These are phyloP conservation scores for Phalacrocorax carbo DNA, from an alignment of 2,113 vertebrate species.

Conservation along the genomic window DNA sequence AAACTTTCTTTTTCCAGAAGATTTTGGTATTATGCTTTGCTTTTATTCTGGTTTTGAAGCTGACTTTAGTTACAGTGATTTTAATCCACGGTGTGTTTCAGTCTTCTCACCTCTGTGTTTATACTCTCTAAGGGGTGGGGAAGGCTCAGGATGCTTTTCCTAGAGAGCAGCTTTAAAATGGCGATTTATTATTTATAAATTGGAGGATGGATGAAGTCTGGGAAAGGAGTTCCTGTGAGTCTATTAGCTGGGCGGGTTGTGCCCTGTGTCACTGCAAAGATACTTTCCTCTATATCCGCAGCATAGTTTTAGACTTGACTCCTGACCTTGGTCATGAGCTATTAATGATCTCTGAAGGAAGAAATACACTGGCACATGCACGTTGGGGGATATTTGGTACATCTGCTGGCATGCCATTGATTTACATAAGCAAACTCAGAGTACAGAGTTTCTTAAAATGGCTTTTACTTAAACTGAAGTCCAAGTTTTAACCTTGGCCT, in stretches of 20 bases:
- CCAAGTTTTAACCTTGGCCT: neutral
- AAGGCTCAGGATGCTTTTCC: neutral
- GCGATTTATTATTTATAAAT: constrained; percentile 44
- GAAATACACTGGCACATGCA: constrained; percentile 19
- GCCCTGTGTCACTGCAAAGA: constrained; percentile 12
- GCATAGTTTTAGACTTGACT: constrained; percentile 24
- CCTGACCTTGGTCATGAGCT: constrained; percentile 38
- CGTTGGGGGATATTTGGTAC: neutral
- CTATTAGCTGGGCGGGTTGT: constrained; percentile 39
- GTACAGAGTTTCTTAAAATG: neutral
- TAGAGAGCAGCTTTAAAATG: constrained; percentile 8
- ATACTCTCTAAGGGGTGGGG: neutral
- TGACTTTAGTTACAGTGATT: neutral
- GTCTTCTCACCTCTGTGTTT: neutral
- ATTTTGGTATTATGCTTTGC: neutral
- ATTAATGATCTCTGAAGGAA: constrained; percentile 48
- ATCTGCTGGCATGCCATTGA: neutral
- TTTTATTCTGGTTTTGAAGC: neutral
- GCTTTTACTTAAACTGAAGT: neutral
- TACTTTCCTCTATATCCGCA: neutral
- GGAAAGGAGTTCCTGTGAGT: neutral
- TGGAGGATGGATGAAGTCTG: neutral
- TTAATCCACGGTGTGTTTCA: neutral
- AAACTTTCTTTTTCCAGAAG: neutral
- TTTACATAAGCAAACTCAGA: neutral